Base-by-base conservation (phyloP, 2,113 vertebrate genomes). In the Indicator indicator region DNA sequence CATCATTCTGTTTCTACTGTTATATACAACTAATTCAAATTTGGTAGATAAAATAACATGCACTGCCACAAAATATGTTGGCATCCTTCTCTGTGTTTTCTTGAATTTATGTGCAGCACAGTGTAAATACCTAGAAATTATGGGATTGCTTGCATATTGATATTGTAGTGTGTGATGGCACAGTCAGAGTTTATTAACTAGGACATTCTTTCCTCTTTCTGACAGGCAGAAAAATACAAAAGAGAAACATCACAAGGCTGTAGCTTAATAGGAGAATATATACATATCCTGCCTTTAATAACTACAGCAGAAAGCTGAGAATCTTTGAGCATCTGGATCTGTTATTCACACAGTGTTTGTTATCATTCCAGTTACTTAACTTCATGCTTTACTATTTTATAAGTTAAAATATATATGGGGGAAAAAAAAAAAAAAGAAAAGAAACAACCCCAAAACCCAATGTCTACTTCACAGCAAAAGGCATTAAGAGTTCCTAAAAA, bases 191-290 rank as follows among this genome's bases (percentile, higher is more conserved):
- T 78, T 40, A 93, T 63, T 77, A 86, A 89, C 83, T 55, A 40
- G 2, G 27, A 9, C 3, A 48, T 17, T 48, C 33, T 72, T 83
- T 69, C 56, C 64, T 77, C 56, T 19, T 46, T 80, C 73, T 89
- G 94, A 86, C 69, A 83, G 60, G 64, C 18, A 84, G 65, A 65
- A 91, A 83, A 73, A 36, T 46, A 70, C 0, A 1, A 81, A 93
- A 76, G 80, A 92, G 87, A 91, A 95, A 96, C n/a, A 86, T 65
- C 64, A 70, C 46, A 50, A 86, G 50, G 60, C 73, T 77, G 55
- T 14, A 90, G 89, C 46, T 72, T 76, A 86, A 46, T 18, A 55
- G 30, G 20, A 88, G 30, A 18, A 88, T 13, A 72, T 42, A 64
- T 27, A 32, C 44, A 65, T 27, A 14, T 12, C 14, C 50, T 26